Evolutionary conservation across 2,888 invertebrate species (phyloP).

Genomic region (Eupithecia vulgata): DNA sequence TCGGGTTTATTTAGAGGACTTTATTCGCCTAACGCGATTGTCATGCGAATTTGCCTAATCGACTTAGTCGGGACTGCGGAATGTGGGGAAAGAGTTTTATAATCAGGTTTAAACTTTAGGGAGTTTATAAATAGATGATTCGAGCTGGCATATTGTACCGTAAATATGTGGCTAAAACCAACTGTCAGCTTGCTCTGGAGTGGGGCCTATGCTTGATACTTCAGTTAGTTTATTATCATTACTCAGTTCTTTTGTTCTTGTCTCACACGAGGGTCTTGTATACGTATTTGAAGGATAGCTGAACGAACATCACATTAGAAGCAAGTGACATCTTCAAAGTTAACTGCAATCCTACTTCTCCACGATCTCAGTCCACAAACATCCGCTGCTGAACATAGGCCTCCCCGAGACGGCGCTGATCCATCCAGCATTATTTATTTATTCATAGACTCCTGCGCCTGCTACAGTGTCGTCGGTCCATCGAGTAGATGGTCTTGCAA

Average conservation of each 20-base stretch:
- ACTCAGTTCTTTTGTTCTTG: background rate
- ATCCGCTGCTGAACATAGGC: background rate
- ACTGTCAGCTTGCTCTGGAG: background rate
- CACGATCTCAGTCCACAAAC: background rate
- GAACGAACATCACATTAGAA: background rate
- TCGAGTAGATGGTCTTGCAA: background rate
- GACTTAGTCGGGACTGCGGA: conserved; percentile 16
- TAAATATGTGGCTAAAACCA: background rate
- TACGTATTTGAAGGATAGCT: background rate
- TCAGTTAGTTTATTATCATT: background rate
- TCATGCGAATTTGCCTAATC: conserved; percentile 24
- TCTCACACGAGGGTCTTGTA: background rate
- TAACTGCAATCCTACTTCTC: background rate
- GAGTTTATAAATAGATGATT: background rate
- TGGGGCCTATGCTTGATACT: background rate
- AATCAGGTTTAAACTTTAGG: background rate
- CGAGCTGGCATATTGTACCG: background rate
- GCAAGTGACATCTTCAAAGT: background rate
- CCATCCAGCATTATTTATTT: too few species aligned
- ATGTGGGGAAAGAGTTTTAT: conserved; percentile 2
- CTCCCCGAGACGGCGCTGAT: background rate
- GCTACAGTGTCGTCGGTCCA: background rate
- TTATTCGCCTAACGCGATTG: conserved; percentile 24
- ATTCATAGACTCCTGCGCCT: background rate
- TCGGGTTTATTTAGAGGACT: conserved; percentile 18